Conservation (phyloP, 1,140 invertebrate genomes). For the Eriocheir sinensis region DNA sequence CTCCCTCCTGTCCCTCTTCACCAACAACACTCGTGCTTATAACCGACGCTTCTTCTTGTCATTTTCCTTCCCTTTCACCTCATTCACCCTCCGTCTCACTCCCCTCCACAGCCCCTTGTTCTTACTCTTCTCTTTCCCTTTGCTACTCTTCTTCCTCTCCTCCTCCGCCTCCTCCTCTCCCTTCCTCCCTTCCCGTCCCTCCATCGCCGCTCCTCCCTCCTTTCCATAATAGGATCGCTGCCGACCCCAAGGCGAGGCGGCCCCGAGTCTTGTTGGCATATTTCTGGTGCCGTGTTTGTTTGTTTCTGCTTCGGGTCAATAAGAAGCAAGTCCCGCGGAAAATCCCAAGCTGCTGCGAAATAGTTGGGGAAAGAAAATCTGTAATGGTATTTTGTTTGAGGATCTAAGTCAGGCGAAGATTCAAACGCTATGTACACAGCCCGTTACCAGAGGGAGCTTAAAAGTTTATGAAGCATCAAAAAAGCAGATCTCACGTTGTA, state of each 20-base stretch:
- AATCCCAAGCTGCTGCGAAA: background rate
- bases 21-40: background rate
- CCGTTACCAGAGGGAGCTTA: too few species aligned
- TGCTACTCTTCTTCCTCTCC: background rate
- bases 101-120: background rate
- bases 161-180: background rate
- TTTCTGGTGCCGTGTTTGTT: background rate
- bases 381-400: background rate
- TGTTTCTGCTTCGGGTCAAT: background rate
- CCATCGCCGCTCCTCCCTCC: too few species aligned
- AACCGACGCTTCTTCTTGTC: background rate
- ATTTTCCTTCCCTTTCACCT: slow-evolving; percentile 12
- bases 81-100: too few species aligned
- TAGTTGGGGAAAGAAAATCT: background rate
- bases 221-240: slow-evolving; percentile 12
- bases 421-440: too few species aligned
- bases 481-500: too few species aligned
- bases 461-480: too few species aligned
- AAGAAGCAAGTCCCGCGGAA: background rate
- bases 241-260: background rate
- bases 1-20: background rate
- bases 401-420: background rate
- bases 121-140: background rate
- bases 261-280: background rate
- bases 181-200: background rate